These are phyloP conservation scores for Macrochelys suwanniensis DNA, from an alignment of 2,797 vertebrate genomes.

Conservation along the genomic window DNA sequence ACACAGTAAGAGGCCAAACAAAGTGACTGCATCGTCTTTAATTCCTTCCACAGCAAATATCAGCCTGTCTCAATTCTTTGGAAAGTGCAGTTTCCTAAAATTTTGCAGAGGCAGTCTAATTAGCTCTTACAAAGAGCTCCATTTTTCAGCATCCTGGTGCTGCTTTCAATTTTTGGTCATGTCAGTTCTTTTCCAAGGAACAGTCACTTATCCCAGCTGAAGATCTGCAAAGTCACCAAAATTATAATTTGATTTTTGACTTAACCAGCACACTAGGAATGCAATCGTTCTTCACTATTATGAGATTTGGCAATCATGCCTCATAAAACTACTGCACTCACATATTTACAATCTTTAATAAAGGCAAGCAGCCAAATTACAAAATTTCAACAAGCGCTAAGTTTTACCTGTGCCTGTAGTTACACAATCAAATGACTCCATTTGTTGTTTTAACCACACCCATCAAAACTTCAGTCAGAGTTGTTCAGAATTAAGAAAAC, in stretches of 20 bases:
- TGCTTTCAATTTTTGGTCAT: neutral
- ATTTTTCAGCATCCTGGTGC: neutral
- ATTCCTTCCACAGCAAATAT: neutral
- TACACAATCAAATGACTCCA: neutral
- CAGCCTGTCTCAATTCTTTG: neutral
- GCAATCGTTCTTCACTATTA: neutral
- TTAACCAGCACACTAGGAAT: neutral
- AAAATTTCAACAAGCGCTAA: neutral
- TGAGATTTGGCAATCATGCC: neutral
- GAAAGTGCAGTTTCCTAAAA: neutral
- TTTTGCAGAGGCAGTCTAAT: neutral
- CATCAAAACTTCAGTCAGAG: neutral
- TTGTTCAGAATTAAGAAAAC: neutral
- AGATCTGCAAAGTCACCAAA: conserved; percentile 5
- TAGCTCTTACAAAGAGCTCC: neutral
- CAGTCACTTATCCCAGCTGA: neutral
- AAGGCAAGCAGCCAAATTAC: neutral
- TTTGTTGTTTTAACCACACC: neutral
- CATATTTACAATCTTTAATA: neutral
- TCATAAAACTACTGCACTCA: neutral
- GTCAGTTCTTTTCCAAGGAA: conserved; percentile 2
- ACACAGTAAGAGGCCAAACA: neutral
- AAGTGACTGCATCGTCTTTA: neutral
- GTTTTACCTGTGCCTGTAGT: neutral
- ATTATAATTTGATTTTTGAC: neutral